A percentile compares a stretch with the other conserved stretches of the same genome.
These are phyloP conservation scores for Calyptomena viridis DNA, from an alignment of 2,113 vertebrate genomes.

Conservation along the genomic window DNA sequence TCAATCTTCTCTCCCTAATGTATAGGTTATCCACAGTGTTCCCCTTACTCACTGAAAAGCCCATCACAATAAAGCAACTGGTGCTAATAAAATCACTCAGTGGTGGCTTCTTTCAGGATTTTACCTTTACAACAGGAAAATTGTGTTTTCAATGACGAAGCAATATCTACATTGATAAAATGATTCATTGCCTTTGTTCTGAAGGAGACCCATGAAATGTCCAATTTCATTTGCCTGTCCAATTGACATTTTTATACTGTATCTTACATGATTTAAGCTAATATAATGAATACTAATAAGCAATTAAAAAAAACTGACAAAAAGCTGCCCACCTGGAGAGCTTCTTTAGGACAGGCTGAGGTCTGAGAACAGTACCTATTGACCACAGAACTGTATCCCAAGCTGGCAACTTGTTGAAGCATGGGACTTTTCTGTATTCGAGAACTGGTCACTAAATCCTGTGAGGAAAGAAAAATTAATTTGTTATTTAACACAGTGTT, in stretches of 20 bases:
- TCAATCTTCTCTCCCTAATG: not conserved
- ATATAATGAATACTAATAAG: not conserved
- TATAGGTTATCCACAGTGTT: not conserved
- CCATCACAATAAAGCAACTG: not conserved
- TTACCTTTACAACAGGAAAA: not conserved
- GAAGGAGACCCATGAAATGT: not conserved
- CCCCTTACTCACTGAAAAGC: not conserved
- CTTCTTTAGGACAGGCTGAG: constrained; percentile 69
- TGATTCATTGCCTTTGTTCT: not conserved
- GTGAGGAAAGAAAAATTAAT: not conserved
- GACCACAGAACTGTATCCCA: constrained; percentile 82
- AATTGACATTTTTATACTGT: not conserved
- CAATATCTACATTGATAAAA: not conserved
- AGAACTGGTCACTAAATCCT: constrained; percentile 78
- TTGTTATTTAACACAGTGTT: not conserved
- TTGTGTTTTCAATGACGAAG: not conserved
- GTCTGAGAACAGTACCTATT: constrained; percentile 73
- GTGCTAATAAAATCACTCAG: not conserved
- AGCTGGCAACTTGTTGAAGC: constrained; percentile 71
- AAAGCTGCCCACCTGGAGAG: constrained; percentile 75
- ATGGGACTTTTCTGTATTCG: constrained; percentile 58
- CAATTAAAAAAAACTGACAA: not conserved
- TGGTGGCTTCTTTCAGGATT: not conserved
- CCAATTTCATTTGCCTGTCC: not conserved
- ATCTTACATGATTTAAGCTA: not conserved